Conservation (phyloP, 2,888 invertebrate species). For the Spisula solida region DNA sequence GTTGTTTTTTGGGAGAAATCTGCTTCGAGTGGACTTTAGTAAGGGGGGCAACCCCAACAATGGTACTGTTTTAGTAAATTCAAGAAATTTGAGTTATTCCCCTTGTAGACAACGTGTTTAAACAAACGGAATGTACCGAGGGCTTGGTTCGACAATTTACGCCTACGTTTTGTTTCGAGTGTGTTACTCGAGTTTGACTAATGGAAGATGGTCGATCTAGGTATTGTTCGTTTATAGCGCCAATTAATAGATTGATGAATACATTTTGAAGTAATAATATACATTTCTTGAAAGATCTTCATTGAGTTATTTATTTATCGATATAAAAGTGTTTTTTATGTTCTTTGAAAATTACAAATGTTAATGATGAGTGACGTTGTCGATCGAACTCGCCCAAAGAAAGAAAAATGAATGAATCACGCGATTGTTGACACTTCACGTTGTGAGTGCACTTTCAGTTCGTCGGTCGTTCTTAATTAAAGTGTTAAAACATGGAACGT, state of each 20-base stretch:
- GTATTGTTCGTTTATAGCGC: background rate
- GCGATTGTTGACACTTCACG: conserved; percentile 29
- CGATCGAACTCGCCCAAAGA: conserved; percentile 18
- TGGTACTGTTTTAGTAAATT: background rate
- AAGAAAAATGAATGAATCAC: conserved; percentile 34
- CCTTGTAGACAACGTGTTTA: background rate
- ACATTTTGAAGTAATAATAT: background rate
- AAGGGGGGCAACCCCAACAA: background rate
- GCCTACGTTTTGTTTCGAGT: conserved; percentile 10
- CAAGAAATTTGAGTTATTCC: background rate
- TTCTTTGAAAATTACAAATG: too few species aligned
- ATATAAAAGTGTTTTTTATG: background rate
- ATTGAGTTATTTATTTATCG: background rate
- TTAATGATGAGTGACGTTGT: background rate
- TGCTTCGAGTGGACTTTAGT: too few species aligned
- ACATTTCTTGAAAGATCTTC: background rate
- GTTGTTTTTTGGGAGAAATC: too few species aligned
- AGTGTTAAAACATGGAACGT: conserved; percentile 59
- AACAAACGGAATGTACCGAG: background rate
- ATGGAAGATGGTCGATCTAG: background rate
- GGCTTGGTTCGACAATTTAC: conserved; percentile 30
- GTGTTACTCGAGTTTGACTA: background rate
- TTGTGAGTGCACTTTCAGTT: conserved; percentile 28
- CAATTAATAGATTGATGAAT: background rate
- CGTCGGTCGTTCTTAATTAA: background rate